These are phyloP conservation scores for Eilema griseolum DNA, from an alignment of 2,888 invertebrate genomes.

Conservation along the genomic window DNA sequence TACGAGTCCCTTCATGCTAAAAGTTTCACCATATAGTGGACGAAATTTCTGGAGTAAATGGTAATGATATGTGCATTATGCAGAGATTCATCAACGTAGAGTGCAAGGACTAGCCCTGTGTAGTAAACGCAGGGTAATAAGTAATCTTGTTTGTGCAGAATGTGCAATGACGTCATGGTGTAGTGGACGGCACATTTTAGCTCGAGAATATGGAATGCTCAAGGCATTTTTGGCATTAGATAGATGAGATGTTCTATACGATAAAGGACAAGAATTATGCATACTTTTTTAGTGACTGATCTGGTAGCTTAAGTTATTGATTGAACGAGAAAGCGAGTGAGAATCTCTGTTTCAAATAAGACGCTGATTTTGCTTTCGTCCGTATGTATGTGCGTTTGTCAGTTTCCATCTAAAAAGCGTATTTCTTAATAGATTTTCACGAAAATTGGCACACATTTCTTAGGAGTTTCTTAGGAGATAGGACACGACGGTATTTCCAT, in stretches of 20 bases:
- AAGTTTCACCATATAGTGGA: constrained; percentile 28
- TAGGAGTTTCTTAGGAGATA: no score
- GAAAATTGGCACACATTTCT: no score
- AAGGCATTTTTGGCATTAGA: not conserved
- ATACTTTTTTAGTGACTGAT: not conserved
- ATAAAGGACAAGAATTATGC: not conserved
- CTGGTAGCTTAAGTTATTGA: not conserved
- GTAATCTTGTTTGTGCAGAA: constrained; percentile 22
- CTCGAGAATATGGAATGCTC: not conserved
- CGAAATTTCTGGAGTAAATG: constrained; percentile 26
- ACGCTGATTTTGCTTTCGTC: no score
- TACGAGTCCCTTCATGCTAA: constrained; percentile 14
- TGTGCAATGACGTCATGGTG: constrained; percentile 12
- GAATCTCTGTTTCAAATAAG: no score
- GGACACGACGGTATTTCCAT: no score
- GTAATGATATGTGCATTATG: constrained; percentile 44
- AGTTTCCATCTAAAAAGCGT: no score
- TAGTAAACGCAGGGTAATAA: constrained; percentile 16
- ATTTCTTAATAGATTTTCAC: no score
- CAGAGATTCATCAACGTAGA: constrained; percentile 44
- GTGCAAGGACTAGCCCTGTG: constrained; percentile 29
- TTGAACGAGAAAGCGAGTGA: no score
- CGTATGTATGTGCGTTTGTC: no score
- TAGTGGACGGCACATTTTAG: not conserved
- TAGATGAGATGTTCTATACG: not conserved